Percentiles rank a stretch among this genome's conserved stretches.
phyloP scores from a whole-genome alignment of 2,888 invertebrate genomes.

The Ennomos erosarius region DNA sequence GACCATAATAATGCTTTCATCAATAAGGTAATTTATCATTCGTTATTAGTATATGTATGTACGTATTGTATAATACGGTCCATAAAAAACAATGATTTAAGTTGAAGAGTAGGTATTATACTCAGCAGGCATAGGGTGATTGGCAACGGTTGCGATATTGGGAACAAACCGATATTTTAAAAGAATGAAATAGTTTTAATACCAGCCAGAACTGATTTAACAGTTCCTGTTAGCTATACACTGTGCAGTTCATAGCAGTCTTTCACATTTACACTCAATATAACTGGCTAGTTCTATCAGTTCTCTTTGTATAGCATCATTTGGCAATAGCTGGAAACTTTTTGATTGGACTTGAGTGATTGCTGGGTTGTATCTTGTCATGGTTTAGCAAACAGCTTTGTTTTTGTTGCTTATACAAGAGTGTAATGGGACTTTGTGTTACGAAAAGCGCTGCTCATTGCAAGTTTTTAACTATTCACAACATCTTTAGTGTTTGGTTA shows the following conservation, averaged over 20 bases:
- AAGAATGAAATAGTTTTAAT: constrained; percentile 22
- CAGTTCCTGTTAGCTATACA: constrained; percentile 21
- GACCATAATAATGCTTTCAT: constrained; percentile 20
- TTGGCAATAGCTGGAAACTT: constrained; percentile 8
- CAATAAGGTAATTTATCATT: constrained; percentile 31
- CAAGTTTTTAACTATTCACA: too few species aligned
- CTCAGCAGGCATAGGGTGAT: constrained; percentile 25
- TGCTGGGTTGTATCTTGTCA: neutral
- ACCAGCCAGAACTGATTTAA: constrained; percentile 22
- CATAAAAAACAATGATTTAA: constrained; percentile 31
- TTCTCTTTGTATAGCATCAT: constrained; percentile 7
- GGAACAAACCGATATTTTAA: constrained; percentile 16
- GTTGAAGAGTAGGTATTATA: constrained; percentile 15
- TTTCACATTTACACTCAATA: constrained; percentile 6
- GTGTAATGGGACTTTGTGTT: neutral
- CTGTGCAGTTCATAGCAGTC: constrained; percentile 8
- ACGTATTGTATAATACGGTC: constrained; percentile 16
- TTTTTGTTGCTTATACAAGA: too few species aligned
- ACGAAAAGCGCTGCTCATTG: neutral
- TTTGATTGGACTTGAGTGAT: constrained; percentile 1
- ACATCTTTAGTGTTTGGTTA: too few species aligned
- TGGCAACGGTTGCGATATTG: constrained; percentile 32
- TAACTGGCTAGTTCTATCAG: too few species aligned
- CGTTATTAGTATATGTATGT: too few species aligned
- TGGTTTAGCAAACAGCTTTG: constrained; percentile 4